These are phyloP conservation scores for Psittacula derbiana DNA, from an alignment of 2,797 vertebrate species.

Conservation along the genomic window DNA sequence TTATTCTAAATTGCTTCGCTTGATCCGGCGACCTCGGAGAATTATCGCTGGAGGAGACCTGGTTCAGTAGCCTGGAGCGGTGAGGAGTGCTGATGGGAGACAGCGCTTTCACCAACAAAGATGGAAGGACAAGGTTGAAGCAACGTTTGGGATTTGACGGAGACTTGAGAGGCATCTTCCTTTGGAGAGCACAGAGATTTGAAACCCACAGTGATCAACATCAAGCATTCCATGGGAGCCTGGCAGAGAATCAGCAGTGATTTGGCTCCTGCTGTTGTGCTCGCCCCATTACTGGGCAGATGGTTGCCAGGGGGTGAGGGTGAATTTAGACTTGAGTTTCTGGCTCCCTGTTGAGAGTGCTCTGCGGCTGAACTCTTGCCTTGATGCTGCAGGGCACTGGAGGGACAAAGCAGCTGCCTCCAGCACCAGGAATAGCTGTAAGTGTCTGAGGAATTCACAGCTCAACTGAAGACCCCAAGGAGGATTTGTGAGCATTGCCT, in stretches of 20 bases:
- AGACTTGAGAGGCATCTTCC: neutral
- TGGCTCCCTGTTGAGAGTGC: neutral
- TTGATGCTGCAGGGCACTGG: fast-evolving
- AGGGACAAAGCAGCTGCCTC: neutral
- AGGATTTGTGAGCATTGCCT: neutral
- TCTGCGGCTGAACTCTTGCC: neutral
- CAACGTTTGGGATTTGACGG: fast-evolving
- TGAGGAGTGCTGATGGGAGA: neutral
- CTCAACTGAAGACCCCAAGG: neutral
- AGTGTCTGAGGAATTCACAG: neutral
- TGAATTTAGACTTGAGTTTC: neutral
- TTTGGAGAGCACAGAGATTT: neutral
- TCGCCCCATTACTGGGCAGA: fast-evolving
- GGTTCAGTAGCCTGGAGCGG: neutral
- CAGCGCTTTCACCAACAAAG: neutral
- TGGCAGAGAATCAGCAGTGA: neutral
- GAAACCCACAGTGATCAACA: neutral
- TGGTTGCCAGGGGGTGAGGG: neutral
- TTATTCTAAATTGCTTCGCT: constrained; percentile 65
- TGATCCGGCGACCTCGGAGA: constrained; percentile 1
- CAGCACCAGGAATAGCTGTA: neutral
- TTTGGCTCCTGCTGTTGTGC: fast-evolving
- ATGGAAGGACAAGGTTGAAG: neutral
- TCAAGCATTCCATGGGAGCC: fast-evolving
- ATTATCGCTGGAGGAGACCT: constrained; percentile 14